These are phyloP conservation scores for Dendrolimus pini DNA, from an alignment of 2,888 invertebrate genomes.

Conservation along the genomic window DNA sequence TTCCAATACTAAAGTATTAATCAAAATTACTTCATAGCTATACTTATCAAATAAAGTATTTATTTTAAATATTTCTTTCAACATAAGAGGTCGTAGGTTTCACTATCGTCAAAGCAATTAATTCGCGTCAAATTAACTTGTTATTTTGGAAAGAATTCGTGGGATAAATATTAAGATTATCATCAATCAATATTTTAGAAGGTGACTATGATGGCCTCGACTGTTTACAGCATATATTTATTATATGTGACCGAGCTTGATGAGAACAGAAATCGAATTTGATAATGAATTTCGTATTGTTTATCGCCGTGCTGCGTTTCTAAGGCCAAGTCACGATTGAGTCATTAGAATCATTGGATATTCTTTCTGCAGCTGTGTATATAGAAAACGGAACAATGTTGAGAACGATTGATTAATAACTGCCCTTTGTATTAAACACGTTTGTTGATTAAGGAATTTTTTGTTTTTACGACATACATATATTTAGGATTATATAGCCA, in stretches of 20 bases:
- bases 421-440: background rate
- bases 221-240: conserved; percentile 18
- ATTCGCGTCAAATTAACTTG: conserved; percentile 40
- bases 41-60: conserved; percentile 1
- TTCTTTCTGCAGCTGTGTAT: background rate
- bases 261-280: background rate
- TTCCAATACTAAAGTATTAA: background rate
- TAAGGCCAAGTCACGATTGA: background rate
- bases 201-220: conserved; percentile 42
- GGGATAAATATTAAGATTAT: conserved; percentile 36
- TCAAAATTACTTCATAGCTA: conserved; percentile 5
- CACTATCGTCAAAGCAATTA: conserved; percentile 15
- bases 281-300: background rate
- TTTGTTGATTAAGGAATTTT: background rate
- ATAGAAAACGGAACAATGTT: background rate
- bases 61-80: background rate
- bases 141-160: conserved; percentile 37
- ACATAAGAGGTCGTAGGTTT: conserved; percentile 8
- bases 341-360: background rate
- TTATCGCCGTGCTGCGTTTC: background rate
- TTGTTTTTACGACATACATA: background rate
- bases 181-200: conserved; percentile 55
- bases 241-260: background rate
- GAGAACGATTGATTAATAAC: background rate
- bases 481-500: too few relatives aligned